Evolutionary conservation across 2,797 vertebrate genomes (phyloP).

Genomic region (Lepus oiostolus): DNA sequence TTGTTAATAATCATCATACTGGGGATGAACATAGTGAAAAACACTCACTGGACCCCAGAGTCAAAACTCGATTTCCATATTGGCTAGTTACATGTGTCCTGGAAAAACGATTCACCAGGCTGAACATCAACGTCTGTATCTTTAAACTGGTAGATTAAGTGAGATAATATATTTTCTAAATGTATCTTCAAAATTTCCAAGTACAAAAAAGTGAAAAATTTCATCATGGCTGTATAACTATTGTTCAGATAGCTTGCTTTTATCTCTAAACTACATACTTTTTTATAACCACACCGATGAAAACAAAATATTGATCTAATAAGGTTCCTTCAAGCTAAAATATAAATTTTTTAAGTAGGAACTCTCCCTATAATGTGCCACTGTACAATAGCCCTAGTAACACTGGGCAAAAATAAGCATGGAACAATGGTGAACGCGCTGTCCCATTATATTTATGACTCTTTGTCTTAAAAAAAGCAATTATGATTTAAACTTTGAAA

Average conservation of each 20-base stretch:
- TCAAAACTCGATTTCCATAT: constrained; percentile 50
- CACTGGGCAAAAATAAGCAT: background rate
- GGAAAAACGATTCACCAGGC: constrained; percentile 16
- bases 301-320: background rate
- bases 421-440: background rate
- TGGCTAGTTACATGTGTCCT: background rate
- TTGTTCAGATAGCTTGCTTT: constrained; percentile 37
- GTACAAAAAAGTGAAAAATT: background rate
- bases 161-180: background rate
- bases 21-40: constrained; percentile 25
- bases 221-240: background rate
- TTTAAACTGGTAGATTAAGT: constrained; percentile 23
- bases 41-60: background rate
- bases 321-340: background rate
- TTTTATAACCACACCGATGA: background rate
- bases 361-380: background rate
- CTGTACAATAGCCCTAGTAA: background rate
- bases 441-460: background rate
- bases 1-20: constrained; percentile 41
- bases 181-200: constrained; percentile 33
- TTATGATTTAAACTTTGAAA: background rate
- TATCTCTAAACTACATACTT: constrained; percentile 30
- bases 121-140: background rate
- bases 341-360: background rate
- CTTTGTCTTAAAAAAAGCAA: constrained; percentile 23